Evolutionary conservation across 2,113 vertebrate species (phyloP).

Genomic region (Gila orcuttii): DNA sequence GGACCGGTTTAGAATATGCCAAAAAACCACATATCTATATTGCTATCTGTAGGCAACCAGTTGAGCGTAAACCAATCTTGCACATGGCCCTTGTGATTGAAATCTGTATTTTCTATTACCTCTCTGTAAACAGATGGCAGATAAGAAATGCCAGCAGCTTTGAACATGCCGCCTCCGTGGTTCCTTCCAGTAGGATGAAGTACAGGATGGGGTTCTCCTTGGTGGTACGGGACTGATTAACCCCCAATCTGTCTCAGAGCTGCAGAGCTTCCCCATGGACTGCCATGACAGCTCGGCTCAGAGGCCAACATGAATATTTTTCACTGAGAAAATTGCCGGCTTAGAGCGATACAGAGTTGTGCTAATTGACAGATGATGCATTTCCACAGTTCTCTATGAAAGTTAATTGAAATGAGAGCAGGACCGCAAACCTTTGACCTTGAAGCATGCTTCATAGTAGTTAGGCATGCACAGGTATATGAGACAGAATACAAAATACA

Average conservation of each 20-base stretch:
- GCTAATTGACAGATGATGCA: slow-evolving; percentile 29
- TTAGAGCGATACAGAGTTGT: background rate
- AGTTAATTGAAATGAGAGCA: slow-evolving; percentile 34
- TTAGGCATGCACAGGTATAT: background rate
- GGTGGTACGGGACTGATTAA: slow-evolving; percentile 32
- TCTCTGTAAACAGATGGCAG: slow-evolving; percentile 72
- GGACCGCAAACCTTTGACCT: background rate
- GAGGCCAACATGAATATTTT: slow-evolving; percentile 13
- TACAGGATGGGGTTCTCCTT: slow-evolving; percentile 13
- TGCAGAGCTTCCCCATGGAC: slow-evolving; percentile 26
- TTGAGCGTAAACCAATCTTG: slow-evolving; percentile 71
- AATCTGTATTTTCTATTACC: slow-evolving; percentile 71
- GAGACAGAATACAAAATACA: background rate
- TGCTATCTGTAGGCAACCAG: slow-evolving; percentile 64
- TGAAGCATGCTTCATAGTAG: slow-evolving; percentile 16
- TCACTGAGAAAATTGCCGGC: background rate
- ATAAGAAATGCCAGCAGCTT: slow-evolving; percentile 65
- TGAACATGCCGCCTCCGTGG: slow-evolving; percentile 24
- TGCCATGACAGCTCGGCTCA: slow-evolving; percentile 20
- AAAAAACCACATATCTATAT: slow-evolving; percentile 61
- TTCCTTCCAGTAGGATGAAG: background rate
- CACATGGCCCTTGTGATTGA: slow-evolving; percentile 69
- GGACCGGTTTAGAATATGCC: slow-evolving; percentile 52
- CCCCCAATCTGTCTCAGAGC: slow-evolving; percentile 33
- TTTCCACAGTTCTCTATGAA: slow-evolving; percentile 22